Percentiles rank a stretch among this genome's conserved stretches.
Conservation (phyloP, 2,113 vertebrate genomes). For the Rhinolophus ferrumequinum region DNA sequence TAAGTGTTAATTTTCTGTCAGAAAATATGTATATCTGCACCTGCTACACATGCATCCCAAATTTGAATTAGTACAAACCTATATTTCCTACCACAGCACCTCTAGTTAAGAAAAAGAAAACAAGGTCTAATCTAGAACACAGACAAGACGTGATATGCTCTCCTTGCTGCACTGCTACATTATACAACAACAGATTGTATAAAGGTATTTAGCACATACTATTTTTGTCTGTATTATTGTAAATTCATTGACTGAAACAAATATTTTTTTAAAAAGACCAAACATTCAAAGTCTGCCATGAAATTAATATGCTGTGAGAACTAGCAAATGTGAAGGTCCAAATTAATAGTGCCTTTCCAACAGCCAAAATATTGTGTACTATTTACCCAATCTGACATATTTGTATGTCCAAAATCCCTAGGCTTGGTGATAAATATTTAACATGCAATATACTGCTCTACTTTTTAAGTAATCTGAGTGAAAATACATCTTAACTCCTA, state of each 20-base stretch:
- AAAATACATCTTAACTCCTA: not conserved
- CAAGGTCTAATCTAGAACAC: not conserved
- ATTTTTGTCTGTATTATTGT: not conserved
- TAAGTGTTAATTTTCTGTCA: not conserved
- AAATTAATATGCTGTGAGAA: not conserved
- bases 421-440: not conserved
- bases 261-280: not conserved
- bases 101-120: not conserved
- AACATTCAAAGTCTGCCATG: not conserved
- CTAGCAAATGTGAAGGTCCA: not conserved
- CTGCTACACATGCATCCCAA: not conserved
- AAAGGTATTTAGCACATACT: not conserved
- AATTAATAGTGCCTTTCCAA: not conserved
- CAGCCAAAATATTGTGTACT: not conserved
- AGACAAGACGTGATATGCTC: not conserved
- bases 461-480: not conserved
- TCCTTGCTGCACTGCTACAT: accelerated
- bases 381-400: not conserved
- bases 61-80: not conserved
- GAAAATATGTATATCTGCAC: not conserved
- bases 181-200: not conserved
- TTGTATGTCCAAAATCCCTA: not conserved
- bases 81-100: not conserved
- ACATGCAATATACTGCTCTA: not conserved
- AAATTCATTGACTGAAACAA: constrained; percentile 36